Evolutionary conservation across 2,113 vertebrate genomes (phyloP).

Genomic region (Cyprinodon tularosa): DNA sequence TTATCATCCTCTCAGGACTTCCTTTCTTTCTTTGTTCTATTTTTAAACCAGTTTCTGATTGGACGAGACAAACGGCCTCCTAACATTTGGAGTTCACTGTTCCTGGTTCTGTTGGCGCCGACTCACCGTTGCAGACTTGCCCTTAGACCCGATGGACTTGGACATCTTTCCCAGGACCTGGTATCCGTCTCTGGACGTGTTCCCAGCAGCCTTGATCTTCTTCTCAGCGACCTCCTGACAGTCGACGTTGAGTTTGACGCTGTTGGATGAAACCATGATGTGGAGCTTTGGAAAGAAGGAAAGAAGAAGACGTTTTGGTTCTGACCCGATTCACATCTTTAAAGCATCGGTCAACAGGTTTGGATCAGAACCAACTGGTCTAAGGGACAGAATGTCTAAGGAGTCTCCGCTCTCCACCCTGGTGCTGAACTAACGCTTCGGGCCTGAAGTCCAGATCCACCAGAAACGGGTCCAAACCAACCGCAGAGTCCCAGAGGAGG

Average conservation of each 20-base stretch:
- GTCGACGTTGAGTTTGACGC: constrained; percentile 91
- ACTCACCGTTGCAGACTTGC: constrained; percentile 92
- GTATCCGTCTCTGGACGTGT: constrained; percentile 91
- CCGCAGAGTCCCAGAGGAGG: no score
- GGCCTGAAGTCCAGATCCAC: no score
- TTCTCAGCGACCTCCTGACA: constrained; percentile 91
- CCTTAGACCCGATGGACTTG: constrained; percentile 81
- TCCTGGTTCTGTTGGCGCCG: not conserved
- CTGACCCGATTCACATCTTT: no score
- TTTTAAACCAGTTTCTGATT: no score
- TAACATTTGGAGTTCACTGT: no score
- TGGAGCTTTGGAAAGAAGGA: constrained; percentile 82
- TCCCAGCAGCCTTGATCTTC: constrained; percentile 87
- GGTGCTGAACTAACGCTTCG: no score
- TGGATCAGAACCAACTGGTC: not conserved
- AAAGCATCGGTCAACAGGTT: not conserved
- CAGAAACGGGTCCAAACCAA: no score
- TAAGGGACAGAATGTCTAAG: no score
- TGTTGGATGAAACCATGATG: constrained; percentile 89
- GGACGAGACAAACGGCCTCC: no score
- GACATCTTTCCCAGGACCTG: constrained; percentile 95
- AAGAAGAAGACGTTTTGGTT: constrained; percentile 26
- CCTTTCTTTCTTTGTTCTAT: no score
- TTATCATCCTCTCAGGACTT: no score
- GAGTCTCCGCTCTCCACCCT: no score